Evolutionary conservation across 2,888 invertebrate species (phyloP), one percentile per base, ranked within the genome.

Genomic region (Drosophila aldrichi): DNA sequence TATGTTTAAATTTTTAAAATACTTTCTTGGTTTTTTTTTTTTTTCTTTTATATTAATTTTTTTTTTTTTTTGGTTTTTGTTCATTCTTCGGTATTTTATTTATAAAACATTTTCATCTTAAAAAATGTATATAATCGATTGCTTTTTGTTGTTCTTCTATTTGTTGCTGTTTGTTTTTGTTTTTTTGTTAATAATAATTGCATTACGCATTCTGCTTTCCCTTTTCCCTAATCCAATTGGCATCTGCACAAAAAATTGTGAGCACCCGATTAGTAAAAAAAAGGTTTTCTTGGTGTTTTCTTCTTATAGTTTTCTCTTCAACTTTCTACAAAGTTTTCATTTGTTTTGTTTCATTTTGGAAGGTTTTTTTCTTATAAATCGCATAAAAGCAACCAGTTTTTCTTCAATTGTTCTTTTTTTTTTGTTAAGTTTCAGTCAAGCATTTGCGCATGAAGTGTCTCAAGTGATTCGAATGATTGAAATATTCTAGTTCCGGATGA

Each of bases 1-100:
- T 85, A 84, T 84, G 77, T 85, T 84, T 85, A 82, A 79, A 79
- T 88, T 88, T 88, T 87, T 87, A 87, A 85, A 87, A 87, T 84
- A 87, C 85, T 81, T 82, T 85, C 74, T 82, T 82, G 77, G 77
- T 81, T 81, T 77, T 74, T 75, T 58, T 70, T 81, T 81, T 77
- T 74, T 75, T 58, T 70, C 56, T n/a, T 65, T 52, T 49, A 52
- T 52, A 52, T 52, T 52, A 10, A 40, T 54, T 7, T 54, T 70
- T 38, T 36, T 79, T 82, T 3, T 81, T 73, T 70, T 57, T 38
- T 52, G 56, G n/a, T 51, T 59, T 66, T 70, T 55, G 49, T 46
- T 70, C 59, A 46, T 63, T 74, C 57, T 57, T 66, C 51, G 43
- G 62, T 63, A 68, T 74, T 62, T 74, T 70, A 72, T 82, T 68